These are phyloP conservation scores for Chelon auratus DNA, from an alignment of 2,797 vertebrate species.

Conservation along the genomic window DNA sequence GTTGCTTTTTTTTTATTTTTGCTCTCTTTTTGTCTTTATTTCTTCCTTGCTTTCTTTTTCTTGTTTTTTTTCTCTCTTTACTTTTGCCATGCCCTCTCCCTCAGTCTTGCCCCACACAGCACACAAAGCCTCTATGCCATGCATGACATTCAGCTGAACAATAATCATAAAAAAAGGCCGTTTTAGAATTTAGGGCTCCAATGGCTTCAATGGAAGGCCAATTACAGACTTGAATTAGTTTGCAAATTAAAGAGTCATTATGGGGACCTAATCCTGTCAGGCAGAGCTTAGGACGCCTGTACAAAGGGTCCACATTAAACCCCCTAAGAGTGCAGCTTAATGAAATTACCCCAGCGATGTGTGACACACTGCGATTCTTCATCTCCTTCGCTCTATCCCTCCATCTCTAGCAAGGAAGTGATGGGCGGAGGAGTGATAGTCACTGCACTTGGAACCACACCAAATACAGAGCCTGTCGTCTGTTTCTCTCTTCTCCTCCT, in stretches of 20 bases:
- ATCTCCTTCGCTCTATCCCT: slow-evolving; percentile 69
- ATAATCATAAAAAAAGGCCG: slow-evolving; percentile 85
- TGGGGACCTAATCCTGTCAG: slow-evolving; percentile 95
- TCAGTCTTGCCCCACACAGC: slow-evolving; percentile 45
- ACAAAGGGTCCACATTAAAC: slow-evolving; percentile 83
- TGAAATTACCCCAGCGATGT: slow-evolving; percentile 74
- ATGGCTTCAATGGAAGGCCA: slow-evolving; percentile 96
- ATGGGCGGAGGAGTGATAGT: slow-evolving; percentile 52
- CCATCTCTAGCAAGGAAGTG: slow-evolving; percentile 54
- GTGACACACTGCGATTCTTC: slow-evolving; percentile 73
- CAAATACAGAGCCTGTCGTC: slow-evolving; percentile 65
- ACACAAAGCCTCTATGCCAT: slow-evolving; percentile 81
- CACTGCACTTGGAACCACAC: slow-evolving; percentile 66
- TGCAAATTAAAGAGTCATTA: slow-evolving; percentile 98
- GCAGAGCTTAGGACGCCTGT: slow-evolving; percentile 83
- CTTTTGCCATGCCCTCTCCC: not conserved
- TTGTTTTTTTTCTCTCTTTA: not conserved
- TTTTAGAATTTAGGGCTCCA: slow-evolving; percentile 94
- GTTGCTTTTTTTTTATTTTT: slow-evolving; percentile 9
- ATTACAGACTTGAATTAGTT: slow-evolving; percentile 98
- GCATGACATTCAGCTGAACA: slow-evolving; percentile 91
- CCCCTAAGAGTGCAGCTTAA: slow-evolving; percentile 80
- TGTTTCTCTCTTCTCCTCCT: slow-evolving; percentile 43
- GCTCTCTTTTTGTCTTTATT: slow-evolving; percentile 1
- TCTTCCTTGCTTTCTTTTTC: slow-evolving; percentile 11